Conservation (phyloP, 2,113 vertebrate species). For the Lagopus muta region DNA sequence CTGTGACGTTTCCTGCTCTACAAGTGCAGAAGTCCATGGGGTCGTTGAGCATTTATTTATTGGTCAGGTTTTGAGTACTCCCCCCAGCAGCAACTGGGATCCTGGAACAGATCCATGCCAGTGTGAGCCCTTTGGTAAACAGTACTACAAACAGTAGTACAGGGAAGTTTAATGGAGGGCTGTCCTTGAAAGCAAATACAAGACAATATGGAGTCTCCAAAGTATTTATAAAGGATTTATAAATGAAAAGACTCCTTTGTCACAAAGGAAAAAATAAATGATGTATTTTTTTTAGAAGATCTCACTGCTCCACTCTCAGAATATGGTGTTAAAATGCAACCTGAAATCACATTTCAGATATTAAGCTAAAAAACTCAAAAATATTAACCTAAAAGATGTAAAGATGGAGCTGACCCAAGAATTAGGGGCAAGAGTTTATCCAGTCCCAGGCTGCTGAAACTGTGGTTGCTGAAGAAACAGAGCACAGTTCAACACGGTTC, state of each 20-base stretch:
- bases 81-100: background rate
- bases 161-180: background rate
- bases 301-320: background rate
- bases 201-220: background rate
- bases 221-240: background rate
- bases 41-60: background rate
- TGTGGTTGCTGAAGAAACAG: background rate
- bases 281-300: background rate
- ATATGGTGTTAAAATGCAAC: background rate
- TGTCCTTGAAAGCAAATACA: background rate
- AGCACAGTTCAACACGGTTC: background rate
- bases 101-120: background rate
- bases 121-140: rapidly evolving
- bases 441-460: background rate
- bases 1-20: background rate
- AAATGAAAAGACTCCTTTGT: background rate
- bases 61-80: background rate
- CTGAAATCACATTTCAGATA: background rate
- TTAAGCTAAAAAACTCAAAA: background rate
- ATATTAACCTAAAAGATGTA: background rate
- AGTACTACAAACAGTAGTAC: background rate
- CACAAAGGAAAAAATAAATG: background rate
- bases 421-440: background rate
- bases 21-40: background rate
- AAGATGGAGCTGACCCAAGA: background rate